Evolutionary conservation across 2,888 invertebrate genomes (phyloP).

Genomic region (Rotaria socialis): DNA sequence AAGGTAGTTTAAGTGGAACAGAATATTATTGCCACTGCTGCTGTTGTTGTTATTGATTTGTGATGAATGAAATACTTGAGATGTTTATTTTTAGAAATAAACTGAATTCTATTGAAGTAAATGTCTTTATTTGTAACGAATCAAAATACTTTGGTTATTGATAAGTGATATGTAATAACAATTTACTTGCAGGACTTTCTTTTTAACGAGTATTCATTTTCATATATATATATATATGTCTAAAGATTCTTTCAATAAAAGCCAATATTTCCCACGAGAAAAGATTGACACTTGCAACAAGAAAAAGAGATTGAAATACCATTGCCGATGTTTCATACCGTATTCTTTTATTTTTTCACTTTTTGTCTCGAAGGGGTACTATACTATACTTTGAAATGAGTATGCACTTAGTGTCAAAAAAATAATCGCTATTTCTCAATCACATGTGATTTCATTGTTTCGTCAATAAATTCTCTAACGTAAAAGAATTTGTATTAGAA

Average conservation of each 20-base stretch:
- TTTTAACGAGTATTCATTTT: no score
- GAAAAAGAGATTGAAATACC: no score
- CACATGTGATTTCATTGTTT: neutral
- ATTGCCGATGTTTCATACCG: no score
- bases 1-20: neutral
- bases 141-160: no score
- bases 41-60: neutral
- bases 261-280: neutral
- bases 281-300: neutral
- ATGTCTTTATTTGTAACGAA: no score
- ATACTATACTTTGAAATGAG: neutral
- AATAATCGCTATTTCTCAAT: neutral
- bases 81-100: neutral
- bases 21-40: neutral
- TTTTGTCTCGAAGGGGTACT: neutral
- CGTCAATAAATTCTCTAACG: no score
- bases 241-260: neutral
- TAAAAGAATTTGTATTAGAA: no score
- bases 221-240: neutral
- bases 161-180: no score
- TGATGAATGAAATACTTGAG: constrained; percentile 3
- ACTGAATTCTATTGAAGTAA: no score
- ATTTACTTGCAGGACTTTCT: no score
- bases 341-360: no score
- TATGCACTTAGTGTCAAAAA: neutral